phyloP scores from a whole-genome alignment of 2,113 vertebrate species.

The Hucho hucho region DNA sequence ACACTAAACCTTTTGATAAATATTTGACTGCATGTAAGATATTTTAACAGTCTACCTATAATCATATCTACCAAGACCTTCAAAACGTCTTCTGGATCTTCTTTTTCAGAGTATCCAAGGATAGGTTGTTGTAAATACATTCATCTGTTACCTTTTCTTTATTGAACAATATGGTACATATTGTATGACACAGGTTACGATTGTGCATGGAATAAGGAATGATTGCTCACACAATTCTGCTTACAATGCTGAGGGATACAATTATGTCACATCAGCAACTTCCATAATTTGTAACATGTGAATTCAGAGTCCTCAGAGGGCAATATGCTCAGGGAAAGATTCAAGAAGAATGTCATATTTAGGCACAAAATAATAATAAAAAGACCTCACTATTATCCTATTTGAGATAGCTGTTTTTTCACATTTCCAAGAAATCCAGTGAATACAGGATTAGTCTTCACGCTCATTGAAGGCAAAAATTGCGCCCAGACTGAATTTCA shows the following conservation, averaged over 20 bases:
- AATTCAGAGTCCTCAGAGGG: neutral
- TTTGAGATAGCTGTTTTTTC: neutral
- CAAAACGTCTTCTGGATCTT: neutral
- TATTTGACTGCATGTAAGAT: neutral
- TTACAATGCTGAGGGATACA: neutral
- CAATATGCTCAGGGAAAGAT: neutral
- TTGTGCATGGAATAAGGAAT: no score
- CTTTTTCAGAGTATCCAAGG: neutral
- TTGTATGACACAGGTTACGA: no score
- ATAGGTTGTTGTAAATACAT: neutral
- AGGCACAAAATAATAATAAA: neutral
- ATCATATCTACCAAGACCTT: neutral
- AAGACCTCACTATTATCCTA: neutral
- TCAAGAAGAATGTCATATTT: neutral
- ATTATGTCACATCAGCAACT: neutral
- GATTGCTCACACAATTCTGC: neutral
- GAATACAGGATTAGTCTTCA: neutral
- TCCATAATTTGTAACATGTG: neutral
- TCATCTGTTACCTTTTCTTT: neutral
- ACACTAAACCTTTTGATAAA: neutral
- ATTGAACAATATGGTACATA: no score
- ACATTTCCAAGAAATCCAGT: neutral
- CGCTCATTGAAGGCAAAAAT: neutral
- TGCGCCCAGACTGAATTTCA: neutral
- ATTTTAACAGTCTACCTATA: neutral